A percentile compares a stretch with the other conserved stretches of the same genome.
phyloP scores from a whole-genome alignment of 2,113 vertebrate genomes.

The Vicugna pacos region DNA sequence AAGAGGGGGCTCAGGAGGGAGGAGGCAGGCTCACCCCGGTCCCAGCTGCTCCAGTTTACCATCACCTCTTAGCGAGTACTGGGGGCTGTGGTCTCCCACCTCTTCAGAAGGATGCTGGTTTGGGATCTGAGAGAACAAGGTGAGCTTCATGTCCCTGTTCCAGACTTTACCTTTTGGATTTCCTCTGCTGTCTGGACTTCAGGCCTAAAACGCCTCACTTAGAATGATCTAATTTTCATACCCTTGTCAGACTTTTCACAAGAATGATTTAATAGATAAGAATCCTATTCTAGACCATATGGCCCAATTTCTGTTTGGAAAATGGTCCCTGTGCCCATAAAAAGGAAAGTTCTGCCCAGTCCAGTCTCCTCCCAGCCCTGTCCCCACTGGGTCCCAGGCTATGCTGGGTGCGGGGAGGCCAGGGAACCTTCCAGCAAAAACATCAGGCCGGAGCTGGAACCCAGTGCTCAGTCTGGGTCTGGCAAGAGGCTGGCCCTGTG shows the following conservation, averaged over 20 bases:
- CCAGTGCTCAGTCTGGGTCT: slow-evolving; percentile 43
- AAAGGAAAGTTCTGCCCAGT: slow-evolving; percentile 60
- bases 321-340: slow-evolving; percentile 62
- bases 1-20: not conserved
- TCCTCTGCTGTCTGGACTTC: not conserved
- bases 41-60: not conserved
- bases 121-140: not conserved
- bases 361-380: not conserved
- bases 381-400: not conserved
- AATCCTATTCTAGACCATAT: not conserved
- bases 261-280: slow-evolving; percentile 64
- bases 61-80: not conserved
- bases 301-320: slow-evolving; percentile 65
- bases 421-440: slow-evolving; percentile 72
- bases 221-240: slow-evolving; percentile 35
- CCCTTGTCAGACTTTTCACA: slow-evolving; percentile 16
- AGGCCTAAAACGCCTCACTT: not conserved
- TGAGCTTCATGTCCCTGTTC: no score
- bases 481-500: slow-evolving; percentile 52
- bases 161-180: not conserved
- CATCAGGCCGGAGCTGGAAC: not conserved
- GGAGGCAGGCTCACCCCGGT: no score
- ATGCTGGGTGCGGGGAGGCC: not conserved
- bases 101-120: not conserved
- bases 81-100: not conserved